Evolutionary conservation across 2,113 vertebrate genomes (phyloP), one percentile per base, ranked within the genome.

Genomic region (Chitala chitala): DNA sequence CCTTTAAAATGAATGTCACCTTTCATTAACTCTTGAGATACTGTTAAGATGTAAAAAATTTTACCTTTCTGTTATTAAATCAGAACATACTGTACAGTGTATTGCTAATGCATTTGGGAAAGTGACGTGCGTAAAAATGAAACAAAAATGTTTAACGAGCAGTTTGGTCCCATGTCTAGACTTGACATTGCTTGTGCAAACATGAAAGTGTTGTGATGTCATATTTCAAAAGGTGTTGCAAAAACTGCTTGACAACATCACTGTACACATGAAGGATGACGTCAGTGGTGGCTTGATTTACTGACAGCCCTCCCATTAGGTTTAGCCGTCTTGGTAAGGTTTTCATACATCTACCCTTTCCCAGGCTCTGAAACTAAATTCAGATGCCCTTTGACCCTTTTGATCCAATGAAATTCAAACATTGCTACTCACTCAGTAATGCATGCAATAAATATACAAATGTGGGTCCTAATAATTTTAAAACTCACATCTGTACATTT

Each of bases 361-460:
- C 42, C 64, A 68, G 22, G 64, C 64, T 68, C 64, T 17, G 22
- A 42, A 6, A 46, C 10, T 42, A 38, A n/a, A 65, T 24, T 65
- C 36, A n/a, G 63, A 46, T 46, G 8, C 17, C n/a, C 64, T 44
- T 46, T 68, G 64, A 46, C 64, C 64, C 46, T 29, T 68, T 22
- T 46, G 42, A 68, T 68, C 22, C 46, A 5, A 48, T 42, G 5
- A 26, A 68, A 26, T n/a, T 44, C 64, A 68, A 68, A 42, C 48
- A 51, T 51, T 20, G 20, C 48, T 1, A 10, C 20, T 2, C 20
- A 15, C 64, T 68, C 64, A 46, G 42, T 48, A 24, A 40, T 44
- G 40, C 63, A 66, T 8, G 13, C 22, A 22, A 26, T 26, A 68
- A 68, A 38, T 42, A 24, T 42, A 65, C 8, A 42, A 12, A 42